A percentile compares a stretch with the other conserved stretches of the same genome.
phyloP scores from a whole-genome alignment of 1,140 invertebrate genomes.

The Cyclina sinensis region DNA sequence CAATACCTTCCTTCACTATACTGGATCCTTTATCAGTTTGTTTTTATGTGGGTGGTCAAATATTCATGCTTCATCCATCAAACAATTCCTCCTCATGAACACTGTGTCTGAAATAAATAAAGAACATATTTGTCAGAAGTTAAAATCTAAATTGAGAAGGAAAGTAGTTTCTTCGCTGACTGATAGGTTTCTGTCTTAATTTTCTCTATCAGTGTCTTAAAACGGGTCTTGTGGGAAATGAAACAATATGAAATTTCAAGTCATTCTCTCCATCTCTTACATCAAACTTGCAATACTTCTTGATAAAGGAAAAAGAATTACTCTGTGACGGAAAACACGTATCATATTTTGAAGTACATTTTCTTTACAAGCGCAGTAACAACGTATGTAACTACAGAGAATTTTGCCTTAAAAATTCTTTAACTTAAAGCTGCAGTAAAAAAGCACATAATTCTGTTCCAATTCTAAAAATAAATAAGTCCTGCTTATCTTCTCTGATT shows the following conservation, averaged over 20 bases:
- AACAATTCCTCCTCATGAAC: neutral
- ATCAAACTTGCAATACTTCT: no score
- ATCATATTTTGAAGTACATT: no score
- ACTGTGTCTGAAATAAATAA: neutral
- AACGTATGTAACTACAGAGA: no score
- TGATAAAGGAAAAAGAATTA: no score
- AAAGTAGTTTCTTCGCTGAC: neutral
- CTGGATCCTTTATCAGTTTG: no score
- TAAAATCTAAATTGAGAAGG: neutral
- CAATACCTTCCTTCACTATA: neutral
- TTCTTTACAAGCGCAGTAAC: no score
- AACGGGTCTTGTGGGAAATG: neutral
- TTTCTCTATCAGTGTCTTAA: neutral
- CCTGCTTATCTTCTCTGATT: no score
- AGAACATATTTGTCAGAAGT: constrained; percentile 9
- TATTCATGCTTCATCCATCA: neutral
- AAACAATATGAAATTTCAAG: constrained; percentile 4
- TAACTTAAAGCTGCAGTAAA: no score
- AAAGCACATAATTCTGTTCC: no score
- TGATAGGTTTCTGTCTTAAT: neutral
- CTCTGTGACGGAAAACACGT: no score
- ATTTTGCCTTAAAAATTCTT: no score
- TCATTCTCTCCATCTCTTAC: neutral
- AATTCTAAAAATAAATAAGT: no score
- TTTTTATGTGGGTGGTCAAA: constrained; percentile 27